Conservation (phyloP, 2,888 invertebrate species). For the Tetranychus truncatus region DNA sequence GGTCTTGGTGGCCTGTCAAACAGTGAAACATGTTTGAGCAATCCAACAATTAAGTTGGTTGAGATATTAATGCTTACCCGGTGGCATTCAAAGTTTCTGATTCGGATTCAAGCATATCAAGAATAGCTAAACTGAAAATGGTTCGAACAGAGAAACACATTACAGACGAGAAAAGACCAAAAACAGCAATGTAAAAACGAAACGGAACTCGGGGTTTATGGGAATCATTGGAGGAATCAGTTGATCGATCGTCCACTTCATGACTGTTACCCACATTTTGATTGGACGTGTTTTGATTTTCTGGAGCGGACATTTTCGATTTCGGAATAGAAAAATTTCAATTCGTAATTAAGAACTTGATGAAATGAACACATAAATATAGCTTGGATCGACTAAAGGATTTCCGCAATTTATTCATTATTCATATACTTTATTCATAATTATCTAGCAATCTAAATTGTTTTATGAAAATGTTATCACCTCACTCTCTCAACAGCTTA, state of each 20-base stretch:
- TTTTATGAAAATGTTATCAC: not conserved
- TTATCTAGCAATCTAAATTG: not conserved
- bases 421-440: no score
- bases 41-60: no score
- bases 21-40: no score
- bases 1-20: not conserved
- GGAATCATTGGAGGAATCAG: not conserved
- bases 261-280: not conserved
- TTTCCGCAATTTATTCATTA: no score
- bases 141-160: not conserved
- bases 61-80: not conserved
- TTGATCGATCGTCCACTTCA: not conserved
- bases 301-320: no score
- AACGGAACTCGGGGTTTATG: not conserved
- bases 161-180: not conserved
- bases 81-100: not conserved
- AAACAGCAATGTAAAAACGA: not conserved
- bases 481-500: not conserved
- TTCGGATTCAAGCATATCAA: not conserved
- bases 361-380: no score
- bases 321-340: no score
- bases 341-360: no score
- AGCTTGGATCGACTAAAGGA: no score
- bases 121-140: not conserved
- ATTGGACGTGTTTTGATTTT: not conserved